These are phyloP conservation scores for Lordiphosa mommai DNA, from an alignment of 1,140 invertebrate species.

Conservation along the genomic window DNA sequence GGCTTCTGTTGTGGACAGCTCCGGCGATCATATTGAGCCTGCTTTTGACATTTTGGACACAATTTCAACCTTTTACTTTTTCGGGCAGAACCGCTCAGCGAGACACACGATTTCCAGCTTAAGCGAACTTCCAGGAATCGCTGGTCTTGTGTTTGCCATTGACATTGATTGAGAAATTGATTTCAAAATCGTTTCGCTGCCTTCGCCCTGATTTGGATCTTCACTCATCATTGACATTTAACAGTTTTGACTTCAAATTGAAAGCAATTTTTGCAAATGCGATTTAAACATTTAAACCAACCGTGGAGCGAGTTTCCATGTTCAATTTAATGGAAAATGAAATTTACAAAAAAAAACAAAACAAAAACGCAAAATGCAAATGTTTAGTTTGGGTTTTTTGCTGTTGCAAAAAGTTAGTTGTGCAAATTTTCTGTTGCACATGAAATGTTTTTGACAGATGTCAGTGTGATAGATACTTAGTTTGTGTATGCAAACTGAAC, in stretches of 20 bases:
- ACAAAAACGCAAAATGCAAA: constrained; percentile 12
- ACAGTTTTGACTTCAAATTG: constrained; percentile 11
- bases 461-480: constrained; percentile 12
- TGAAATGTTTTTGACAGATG: constrained; percentile 34
- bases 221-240: constrained; percentile 8
- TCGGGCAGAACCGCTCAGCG: constrained; percentile 22
- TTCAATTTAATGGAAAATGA: constrained; percentile 41
- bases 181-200: constrained; percentile 66
- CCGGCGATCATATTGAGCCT: constrained; percentile 67
- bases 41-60: constrained; percentile 78
- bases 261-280: not conserved
- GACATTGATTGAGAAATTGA: constrained; percentile 79
- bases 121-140: constrained; percentile 52
- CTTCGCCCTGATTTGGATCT: constrained; percentile 47
- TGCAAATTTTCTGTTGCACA: constrained; percentile 21
- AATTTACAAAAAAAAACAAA: constrained; percentile 27
- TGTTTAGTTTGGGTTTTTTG: constrained; percentile 12
- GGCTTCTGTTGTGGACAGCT: constrained; percentile 59
- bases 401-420: constrained; percentile 22
- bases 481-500: too few species aligned
- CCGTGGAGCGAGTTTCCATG: constrained; percentile 14
- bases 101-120: constrained; percentile 59
- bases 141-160: constrained; percentile 28
- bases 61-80: constrained; percentile 76
- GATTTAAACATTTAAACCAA: not conserved